phyloP scores from a whole-genome alignment of 2,888 invertebrate genomes.

The Elegia similella region DNA sequence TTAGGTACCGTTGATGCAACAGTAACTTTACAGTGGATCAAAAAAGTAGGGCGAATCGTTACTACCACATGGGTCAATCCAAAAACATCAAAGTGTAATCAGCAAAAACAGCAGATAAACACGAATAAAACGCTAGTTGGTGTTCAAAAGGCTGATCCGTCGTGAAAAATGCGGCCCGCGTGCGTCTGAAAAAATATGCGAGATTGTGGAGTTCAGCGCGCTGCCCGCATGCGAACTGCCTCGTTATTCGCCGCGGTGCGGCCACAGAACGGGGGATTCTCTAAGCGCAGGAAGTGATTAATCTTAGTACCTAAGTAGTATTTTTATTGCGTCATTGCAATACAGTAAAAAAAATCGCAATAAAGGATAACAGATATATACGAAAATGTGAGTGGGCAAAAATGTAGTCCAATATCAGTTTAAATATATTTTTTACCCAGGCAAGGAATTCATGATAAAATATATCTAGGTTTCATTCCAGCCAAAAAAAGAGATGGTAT shows the following conservation, averaged over 20 bases:
- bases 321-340: no score
- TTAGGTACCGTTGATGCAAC: background rate
- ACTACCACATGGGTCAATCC: background rate
- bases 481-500: no score
- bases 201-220: constrained; percentile 20
- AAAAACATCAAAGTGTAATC: constrained; percentile 10
- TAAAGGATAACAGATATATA: no score
- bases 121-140: constrained; percentile 6
- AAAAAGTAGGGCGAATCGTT: background rate
- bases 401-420: no score
- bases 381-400: no score
- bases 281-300: background rate
- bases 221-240: constrained; percentile 18
- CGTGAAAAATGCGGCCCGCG: constrained; percentile 16
- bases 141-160: background rate
- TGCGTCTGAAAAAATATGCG: constrained; percentile 18
- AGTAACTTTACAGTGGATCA: background rate
- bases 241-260: constrained; percentile 11
- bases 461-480: no score
- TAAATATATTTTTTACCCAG: no score
- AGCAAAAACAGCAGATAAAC: constrained; percentile 7
- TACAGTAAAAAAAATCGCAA: no score
- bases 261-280: background rate
- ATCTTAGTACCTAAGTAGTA: no score
- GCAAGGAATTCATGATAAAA: no score